Base-by-base conservation (phyloP, 2,888 invertebrate genomes). In the Idaea biselata region DNA sequence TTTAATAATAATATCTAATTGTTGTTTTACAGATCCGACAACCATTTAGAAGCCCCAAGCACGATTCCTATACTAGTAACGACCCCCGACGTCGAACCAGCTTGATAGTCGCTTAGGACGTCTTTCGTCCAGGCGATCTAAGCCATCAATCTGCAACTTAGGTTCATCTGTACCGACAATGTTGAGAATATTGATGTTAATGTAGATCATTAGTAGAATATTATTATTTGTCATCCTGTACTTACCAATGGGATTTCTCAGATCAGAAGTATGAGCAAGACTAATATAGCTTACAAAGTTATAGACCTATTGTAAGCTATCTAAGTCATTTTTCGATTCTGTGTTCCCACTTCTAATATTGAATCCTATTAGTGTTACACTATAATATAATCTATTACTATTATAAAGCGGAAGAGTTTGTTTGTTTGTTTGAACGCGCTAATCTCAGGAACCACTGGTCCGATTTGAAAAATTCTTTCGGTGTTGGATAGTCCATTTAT, bases 11-110 rank as follows among this genome's bases (percentile, higher is more conserved):
- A 44, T 14, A 44, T 25, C 25, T 25, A 44, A 44, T 44, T 14
- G 6, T 44, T 44, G 11, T 44, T 60, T 78, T 78, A 16, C 80
- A 91, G 90, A 77, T 89, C 89, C 44, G 86, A 86, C 32, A 79
- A 83, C 60, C 79, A 82, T 65, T 79, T 87, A 60, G 78, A 73
- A 57, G 83, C 84, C 61, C 82, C 84, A 25, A 25, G 25, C 25
- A 25, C 25, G 65, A 89, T 90, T 68, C 91, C 91, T 16, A 91
- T 91, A 71, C 79, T 92, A 64, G 91, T 92, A 78, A 91, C 88
- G 73, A 84, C 88, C 59, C 80, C 89, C 16, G 91, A 88, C 60
- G 79, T 82, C 16, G 90, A 84, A 66, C 85, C 81, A n/a, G 85
- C 83, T 63, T 89, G 87, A 89, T 83, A 67, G 1, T 68, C 71